Conservation (phyloP, 2,797 vertebrate genomes). For the Zalophus californianus region DNA sequence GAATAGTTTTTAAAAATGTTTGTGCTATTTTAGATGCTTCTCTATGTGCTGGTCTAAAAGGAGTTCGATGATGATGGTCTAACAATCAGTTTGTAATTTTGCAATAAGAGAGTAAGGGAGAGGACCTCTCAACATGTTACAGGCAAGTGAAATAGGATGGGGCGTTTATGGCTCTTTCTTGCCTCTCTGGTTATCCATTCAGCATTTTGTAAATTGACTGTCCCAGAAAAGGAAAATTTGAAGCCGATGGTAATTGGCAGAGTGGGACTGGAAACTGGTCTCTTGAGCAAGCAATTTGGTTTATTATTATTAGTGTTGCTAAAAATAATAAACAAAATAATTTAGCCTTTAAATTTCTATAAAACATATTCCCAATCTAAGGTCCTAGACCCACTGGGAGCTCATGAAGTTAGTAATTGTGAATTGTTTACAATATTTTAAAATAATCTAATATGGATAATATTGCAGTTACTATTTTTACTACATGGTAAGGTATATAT, state of each 20-base stretch:
- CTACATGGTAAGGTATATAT: background rate
- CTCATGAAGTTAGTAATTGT: background rate
- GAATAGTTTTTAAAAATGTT: background rate
- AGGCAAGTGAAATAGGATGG: background rate
- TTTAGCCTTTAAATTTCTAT: background rate
- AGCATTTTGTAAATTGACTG: background rate
- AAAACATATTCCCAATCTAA: background rate
- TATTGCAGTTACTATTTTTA: background rate
- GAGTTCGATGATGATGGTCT: background rate
- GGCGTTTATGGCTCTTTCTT: background rate
- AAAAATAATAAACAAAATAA: slow-evolving; percentile 28
- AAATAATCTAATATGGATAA: background rate
- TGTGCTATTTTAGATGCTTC: background rate
- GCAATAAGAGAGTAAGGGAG: background rate
- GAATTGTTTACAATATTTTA: background rate
- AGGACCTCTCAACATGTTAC: background rate
- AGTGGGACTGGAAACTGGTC: background rate
- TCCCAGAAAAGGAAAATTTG: background rate
- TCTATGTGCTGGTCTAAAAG: background rate
- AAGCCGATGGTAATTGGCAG: background rate
- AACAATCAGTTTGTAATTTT: background rate
- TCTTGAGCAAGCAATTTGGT: background rate
- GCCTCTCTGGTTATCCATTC: background rate
- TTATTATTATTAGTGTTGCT: background rate
- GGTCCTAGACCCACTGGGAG: background rate